Conservation (phyloP, 1,140 invertebrate species). For the Cydia amplana region DNA sequence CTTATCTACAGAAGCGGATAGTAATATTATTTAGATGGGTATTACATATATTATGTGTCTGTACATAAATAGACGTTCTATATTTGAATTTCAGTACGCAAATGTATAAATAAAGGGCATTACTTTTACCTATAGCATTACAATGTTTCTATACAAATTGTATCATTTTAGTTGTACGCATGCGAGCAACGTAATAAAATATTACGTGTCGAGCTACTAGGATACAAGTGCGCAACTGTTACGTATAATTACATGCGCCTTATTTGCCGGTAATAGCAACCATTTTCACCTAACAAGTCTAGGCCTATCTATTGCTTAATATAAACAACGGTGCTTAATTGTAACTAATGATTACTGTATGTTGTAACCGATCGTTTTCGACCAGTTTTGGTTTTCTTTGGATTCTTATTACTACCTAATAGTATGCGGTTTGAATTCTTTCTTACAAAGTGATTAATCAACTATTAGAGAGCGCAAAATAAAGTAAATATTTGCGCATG, state of each 20-base stretch:
- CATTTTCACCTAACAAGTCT: neutral
- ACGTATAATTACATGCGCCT: constrained; percentile 11
- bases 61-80: too few relatives aligned
- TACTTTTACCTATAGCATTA: neutral
- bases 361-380: constrained; percentile 16
- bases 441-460: neutral
- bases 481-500: neutral
- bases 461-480: neutral
- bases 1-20: too few relatives aligned
- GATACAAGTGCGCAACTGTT: constrained; percentile 25
- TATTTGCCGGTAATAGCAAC: neutral
- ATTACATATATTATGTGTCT: too few relatives aligned
- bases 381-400: constrained; percentile 20
- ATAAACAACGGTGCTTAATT: constrained; percentile 32
- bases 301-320: constrained; percentile 31
- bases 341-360: constrained; percentile 27
- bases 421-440: neutral
- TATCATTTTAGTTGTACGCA: neutral
- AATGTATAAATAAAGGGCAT: neutral
- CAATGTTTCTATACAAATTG: constrained; percentile 5
- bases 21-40: too few relatives aligned
- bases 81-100: too few relatives aligned
- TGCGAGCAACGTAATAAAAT: constrained; percentile 21
- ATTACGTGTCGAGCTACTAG: constrained; percentile 31
- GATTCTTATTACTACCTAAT: neutral